Evolutionary conservation across 2,797 vertebrate species (phyloP), one percentile per base, ranked within the genome.

Genomic region (Ptychobarbus kaznakovi): DNA sequence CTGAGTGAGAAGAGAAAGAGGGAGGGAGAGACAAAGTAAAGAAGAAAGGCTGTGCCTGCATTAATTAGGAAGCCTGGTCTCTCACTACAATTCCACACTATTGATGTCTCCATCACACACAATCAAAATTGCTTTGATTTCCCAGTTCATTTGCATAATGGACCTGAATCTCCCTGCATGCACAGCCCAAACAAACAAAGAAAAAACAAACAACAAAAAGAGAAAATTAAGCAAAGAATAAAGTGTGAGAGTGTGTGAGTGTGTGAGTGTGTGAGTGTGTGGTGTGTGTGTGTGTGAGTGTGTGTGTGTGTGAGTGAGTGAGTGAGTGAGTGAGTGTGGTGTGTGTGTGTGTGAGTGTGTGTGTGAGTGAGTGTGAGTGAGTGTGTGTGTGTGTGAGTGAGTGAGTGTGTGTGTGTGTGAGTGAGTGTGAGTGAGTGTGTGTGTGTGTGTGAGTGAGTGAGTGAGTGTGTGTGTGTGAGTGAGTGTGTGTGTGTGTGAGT

Each of bases 41-140:
- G 56, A 66, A 49, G 53, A 73, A 75, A 68, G 46, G 38, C 58
- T 70, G 38, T 46, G 75, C 25, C 25, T 40, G 32, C 75, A 69
- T 84, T 78, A 70, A 84, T 84, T 77, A 84, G 74, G 46, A 78
- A 84, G 49, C n/a, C 63, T 84, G 74, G 61, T 83, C 61, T 68
- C 73, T 77, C 73, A 74, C 81, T 42, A 66, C 2, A 68, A 46
- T n/a, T 9, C 49, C 35, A 78, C 49, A 53, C 49, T 70, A 49
- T 58, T 78, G 63, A 79, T 84, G 66, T 84, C 66, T 79, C 65
- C 83, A 84, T 84, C 83, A 84, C 51, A 78, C 65, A 72, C 65
- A 72, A 42, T 70, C 65, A 70, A 84, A 84, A 79, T 70, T 49
- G 75, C 75, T 84, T 84, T 84, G 75, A 84, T 84, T 84, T 70